These are phyloP conservation scores for Gyps fulvus DNA, from an alignment of 2,113 vertebrate species.

Conservation along the genomic window DNA sequence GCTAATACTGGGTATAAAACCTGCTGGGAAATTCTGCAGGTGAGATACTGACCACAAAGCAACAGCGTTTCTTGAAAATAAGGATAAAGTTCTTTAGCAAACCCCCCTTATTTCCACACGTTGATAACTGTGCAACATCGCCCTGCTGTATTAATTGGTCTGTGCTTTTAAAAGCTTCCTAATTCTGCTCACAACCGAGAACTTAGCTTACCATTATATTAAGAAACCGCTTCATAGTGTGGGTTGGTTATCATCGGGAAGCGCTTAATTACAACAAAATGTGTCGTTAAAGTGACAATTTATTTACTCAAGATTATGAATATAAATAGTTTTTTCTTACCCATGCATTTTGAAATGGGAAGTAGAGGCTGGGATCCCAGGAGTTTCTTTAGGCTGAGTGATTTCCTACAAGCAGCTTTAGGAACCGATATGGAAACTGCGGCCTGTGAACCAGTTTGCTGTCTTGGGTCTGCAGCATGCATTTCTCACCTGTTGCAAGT, in stretches of 20 bases:
- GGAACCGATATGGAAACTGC: background rate
- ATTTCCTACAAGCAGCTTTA: background rate
- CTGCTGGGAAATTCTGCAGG: background rate
- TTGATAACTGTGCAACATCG: background rate
- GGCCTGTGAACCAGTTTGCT: background rate
- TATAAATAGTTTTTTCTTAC: background rate
- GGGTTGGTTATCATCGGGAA: slow-evolving; percentile 5
- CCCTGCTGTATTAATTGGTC: background rate
- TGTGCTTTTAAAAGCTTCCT: background rate
- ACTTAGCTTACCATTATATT: background rate
- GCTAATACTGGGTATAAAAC: background rate
- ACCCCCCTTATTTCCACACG: background rate
- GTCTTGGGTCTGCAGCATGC: background rate
- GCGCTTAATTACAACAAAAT: background rate
- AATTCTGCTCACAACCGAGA: background rate
- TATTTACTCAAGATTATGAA: slow-evolving; percentile 31
- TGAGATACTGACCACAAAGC: background rate
- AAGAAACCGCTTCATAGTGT: background rate
- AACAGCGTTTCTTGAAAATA: background rate
- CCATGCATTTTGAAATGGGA: background rate
- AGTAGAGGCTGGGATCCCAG: background rate
- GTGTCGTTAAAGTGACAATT: background rate
- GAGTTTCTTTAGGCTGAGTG: background rate
- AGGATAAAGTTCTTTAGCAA: background rate
- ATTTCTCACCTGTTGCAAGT: background rate